phyloP scores from a whole-genome alignment of 2,113 vertebrate genomes.

The Crotalus tigris region DNA sequence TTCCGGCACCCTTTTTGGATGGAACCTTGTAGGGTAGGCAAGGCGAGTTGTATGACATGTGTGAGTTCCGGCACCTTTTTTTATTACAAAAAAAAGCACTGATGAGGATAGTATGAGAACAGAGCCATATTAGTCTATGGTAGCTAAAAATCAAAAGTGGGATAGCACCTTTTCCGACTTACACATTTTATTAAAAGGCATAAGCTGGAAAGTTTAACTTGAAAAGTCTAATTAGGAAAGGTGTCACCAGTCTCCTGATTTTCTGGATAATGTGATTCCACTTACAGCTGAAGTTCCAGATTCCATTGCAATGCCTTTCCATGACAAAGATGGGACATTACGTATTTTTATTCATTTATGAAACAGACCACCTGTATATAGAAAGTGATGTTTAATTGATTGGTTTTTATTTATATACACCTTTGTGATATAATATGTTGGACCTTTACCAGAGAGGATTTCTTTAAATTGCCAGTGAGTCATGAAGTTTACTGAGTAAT shows the following conservation, averaged over 20 bases:
- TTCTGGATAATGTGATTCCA: constrained; percentile 42
- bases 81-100: too few relatives aligned
- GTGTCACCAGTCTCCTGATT: not conserved
- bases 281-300: constrained; percentile 36
- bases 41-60: too few relatives aligned
- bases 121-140: not conserved
- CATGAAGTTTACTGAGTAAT: too few relatives aligned
- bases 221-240: not conserved
- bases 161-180: not conserved
- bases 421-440: not conserved
- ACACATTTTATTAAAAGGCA: not conserved
- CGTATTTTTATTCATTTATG: not conserved
- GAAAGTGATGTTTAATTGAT: not conserved
- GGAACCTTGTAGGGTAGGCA: too few relatives aligned
- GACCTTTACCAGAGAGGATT: not conserved
- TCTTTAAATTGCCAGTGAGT: not conserved
- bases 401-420: not conserved
- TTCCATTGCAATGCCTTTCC: not conserved
- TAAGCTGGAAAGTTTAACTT: not conserved
- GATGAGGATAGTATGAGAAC: constrained; percentile 12
- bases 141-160: not conserved
- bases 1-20: too few relatives aligned
- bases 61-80: too few relatives aligned
- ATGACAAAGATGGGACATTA: constrained; percentile 1
- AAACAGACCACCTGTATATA: not conserved